Conservation (phyloP, 2,797 vertebrate species). For the Gorsachius magnificus region DNA sequence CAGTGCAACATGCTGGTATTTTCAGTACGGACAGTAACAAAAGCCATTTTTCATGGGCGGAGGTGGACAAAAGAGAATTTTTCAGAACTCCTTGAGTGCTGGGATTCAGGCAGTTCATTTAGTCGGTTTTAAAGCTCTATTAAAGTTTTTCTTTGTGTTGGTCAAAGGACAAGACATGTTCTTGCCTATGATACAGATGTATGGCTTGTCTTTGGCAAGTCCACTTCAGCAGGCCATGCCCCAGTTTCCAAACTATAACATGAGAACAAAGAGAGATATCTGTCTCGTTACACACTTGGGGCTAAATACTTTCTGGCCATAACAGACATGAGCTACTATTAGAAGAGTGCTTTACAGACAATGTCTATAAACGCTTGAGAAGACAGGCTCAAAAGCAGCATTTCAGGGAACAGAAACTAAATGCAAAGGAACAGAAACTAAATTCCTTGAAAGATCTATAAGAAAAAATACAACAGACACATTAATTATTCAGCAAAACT, state of each 20-base stretch:
- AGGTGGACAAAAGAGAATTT: not conserved
- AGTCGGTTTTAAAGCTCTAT: not conserved
- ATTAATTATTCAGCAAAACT: slow-evolving; percentile 64
- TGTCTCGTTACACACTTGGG: not conserved
- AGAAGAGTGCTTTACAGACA: not conserved
- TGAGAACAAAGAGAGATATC: not conserved
- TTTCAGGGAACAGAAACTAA: slow-evolving; percentile 48
- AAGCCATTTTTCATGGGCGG: not conserved
- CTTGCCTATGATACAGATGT: not conserved
- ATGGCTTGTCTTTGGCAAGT: not conserved
- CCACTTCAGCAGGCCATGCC: not conserved
- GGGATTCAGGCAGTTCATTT: not conserved
- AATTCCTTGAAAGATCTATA: slow-evolving; percentile 63
- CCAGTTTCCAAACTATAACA: not conserved
- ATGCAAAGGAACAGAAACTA: slow-evolving; percentile 43
- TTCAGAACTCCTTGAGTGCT: not conserved
- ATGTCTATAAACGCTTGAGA: not conserved
- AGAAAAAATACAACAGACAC: slow-evolving; percentile 5
- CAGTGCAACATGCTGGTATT: not conserved
- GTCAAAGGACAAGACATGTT: not conserved
- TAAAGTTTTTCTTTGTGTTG: not conserved
- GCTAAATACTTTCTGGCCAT: not conserved
- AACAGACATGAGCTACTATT: not conserved
- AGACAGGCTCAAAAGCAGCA: not conserved
- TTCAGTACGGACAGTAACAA: not conserved